Percentiles rank a stretch among this genome's conserved stretches.
These are phyloP conservation scores for Serilophus lunatus DNA, from an alignment of 2,113 vertebrate genomes.

Conservation along the genomic window DNA sequence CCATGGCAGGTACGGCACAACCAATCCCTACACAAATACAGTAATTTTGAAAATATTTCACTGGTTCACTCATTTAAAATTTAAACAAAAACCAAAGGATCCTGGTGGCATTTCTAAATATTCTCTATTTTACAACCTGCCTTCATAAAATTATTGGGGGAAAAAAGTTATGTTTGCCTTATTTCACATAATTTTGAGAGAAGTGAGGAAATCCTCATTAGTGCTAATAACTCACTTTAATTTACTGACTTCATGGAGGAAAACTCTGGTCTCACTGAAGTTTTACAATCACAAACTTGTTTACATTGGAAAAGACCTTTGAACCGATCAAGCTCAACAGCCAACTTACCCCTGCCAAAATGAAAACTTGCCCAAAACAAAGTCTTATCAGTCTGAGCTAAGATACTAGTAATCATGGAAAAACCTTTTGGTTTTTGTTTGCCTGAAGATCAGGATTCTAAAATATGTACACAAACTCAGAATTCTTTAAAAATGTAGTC, in stretches of 20 bases:
- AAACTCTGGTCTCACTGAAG: background rate
- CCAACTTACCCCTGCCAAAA: background rate
- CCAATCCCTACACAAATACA: background rate
- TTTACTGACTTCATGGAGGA: background rate
- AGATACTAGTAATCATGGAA: background rate
- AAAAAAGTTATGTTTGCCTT: background rate
- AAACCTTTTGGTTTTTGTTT: background rate
- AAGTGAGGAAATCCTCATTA: background rate
- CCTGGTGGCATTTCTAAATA: background rate
- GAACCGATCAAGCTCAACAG: background rate
- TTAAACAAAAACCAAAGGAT: background rate
- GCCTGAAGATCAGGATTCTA: background rate
- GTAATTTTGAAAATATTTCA: background rate
- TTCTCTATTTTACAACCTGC: background rate
- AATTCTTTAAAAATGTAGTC: background rate
- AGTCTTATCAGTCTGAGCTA: background rate
- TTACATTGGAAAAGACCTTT: background rate
- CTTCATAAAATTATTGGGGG: background rate
- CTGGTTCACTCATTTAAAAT: background rate
- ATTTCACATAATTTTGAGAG: background rate
- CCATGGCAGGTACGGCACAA: rapidly evolving
- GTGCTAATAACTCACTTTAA: background rate
- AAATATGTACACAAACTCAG: background rate
- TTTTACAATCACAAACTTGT: background rate
- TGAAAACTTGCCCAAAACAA: background rate